Conservation (phyloP, 2,888 invertebrate species). For the Drosophila neutralis region DNA sequence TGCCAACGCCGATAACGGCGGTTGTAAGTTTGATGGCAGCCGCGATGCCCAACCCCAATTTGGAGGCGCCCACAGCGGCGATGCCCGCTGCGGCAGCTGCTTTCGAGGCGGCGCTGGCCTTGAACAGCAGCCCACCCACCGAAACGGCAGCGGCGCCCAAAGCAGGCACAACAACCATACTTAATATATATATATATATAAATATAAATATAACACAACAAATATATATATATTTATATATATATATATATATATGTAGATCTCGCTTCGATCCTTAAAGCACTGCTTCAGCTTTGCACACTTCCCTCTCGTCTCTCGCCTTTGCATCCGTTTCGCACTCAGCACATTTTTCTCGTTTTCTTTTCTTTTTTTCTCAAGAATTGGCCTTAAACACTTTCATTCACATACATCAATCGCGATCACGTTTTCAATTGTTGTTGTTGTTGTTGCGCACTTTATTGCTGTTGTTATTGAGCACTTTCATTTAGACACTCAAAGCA, state of each 20-base stretch:
- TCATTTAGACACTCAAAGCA: constrained; percentile 55
- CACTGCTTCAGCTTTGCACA: neutral
- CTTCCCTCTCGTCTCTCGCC: constrained; percentile 8
- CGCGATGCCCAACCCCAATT: constrained; percentile 84
- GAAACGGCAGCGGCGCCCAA: constrained; percentile 82
- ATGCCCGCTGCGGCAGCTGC: constrained; percentile 79
- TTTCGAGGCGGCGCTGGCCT: constrained; percentile 83
- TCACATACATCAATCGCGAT: constrained; percentile 46
- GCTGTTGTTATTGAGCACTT: constrained; percentile 58
- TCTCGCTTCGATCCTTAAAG: neutral
- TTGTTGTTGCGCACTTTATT: constrained; percentile 26
- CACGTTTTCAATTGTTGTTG: constrained; percentile 29
- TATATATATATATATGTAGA: neutral
- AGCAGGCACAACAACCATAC: constrained; percentile 80
- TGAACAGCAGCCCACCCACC: constrained; percentile 81
- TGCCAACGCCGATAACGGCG: constrained; percentile 89
- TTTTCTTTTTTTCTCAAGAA: constrained; percentile 36
- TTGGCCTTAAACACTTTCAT: constrained; percentile 46
- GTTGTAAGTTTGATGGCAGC: constrained; percentile 90
- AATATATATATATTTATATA: neutral
- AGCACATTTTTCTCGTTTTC: constrained; percentile 22
- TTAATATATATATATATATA: neutral
- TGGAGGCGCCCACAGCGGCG: constrained; percentile 85
- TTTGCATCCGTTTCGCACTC: neutral
- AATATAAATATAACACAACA: neutral